phyloP scores from a whole-genome alignment of 64 coral and sea anemone genomes.

The Pocillopora damicornis region DNA sequence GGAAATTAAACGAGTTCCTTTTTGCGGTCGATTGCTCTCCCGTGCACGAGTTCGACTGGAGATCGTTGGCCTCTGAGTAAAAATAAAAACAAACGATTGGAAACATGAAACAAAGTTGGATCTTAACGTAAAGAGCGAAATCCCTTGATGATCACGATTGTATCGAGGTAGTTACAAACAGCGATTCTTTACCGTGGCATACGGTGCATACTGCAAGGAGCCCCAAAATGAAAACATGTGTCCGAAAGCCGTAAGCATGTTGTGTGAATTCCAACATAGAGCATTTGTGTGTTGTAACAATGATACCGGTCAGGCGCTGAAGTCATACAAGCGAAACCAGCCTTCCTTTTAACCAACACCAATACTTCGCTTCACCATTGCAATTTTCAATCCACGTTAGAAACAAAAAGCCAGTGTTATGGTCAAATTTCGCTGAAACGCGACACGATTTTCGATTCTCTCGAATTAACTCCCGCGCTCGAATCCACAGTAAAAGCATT shows the following conservation, averaged over 20 bases:
- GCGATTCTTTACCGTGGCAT: not conserved
- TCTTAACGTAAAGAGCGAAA: not conserved
- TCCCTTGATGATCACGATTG: not conserved
- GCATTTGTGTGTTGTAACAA: not conserved
- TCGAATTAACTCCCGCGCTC: slow-evolving; percentile 12
- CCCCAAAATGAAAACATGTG: not conserved
- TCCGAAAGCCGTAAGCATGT: slow-evolving; percentile 20
- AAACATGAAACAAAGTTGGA: not conserved
- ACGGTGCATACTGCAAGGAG: not conserved
- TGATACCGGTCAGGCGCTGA: not conserved
- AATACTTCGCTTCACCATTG: slow-evolving; percentile 4
- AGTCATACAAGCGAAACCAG: not conserved
- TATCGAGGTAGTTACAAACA: not conserved
- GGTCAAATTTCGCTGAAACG: not conserved
- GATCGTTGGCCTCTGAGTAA: not conserved
- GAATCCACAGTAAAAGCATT: slow-evolving; percentile 8
- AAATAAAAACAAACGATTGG: slow-evolving; percentile 7
- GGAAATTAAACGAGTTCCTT: slow-evolving; percentile 29
- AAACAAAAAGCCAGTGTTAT: not conserved
- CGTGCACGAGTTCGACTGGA: not conserved
- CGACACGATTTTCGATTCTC: slow-evolving; percentile 3
- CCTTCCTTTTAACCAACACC: slow-evolving; percentile 10
- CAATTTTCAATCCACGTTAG: not conserved
- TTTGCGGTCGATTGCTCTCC: not conserved
- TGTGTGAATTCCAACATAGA: slow-evolving; percentile 43